These are phyloP conservation scores for Brachycybe producta DNA, from an alignment of 2,888 invertebrate species.

Conservation along the genomic window DNA sequence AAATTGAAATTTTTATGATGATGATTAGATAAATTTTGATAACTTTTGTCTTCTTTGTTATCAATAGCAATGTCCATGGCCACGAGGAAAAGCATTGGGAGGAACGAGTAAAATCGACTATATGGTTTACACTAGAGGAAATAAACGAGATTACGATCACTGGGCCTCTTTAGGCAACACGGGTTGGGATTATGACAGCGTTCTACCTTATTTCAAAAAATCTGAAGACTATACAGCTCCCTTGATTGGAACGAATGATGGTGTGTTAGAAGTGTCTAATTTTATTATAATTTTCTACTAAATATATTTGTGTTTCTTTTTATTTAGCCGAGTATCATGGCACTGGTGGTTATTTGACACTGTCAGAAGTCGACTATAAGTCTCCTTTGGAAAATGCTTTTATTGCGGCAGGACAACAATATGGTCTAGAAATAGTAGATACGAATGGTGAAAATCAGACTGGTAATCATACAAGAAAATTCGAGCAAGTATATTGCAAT, in stretches of 20 bases:
- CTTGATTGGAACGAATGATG: too few relatives aligned
- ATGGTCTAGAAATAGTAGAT: slow-evolving; percentile 23
- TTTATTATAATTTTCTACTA: too few relatives aligned
- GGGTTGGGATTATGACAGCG: slow-evolving; percentile 37
- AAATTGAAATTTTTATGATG: too few relatives aligned
- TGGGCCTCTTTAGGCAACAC: slow-evolving; percentile 36
- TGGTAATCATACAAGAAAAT: slow-evolving; percentile 19
- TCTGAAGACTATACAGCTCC: slow-evolving; percentile 29
- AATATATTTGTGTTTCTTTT: too few relatives aligned
- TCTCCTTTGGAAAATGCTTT: slow-evolving; percentile 22
- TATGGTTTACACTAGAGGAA: slow-evolving; percentile 39
- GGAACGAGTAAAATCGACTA: slow-evolving; percentile 38
- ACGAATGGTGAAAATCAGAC: slow-evolving; percentile 24
- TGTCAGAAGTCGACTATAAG: slow-evolving; percentile 22
- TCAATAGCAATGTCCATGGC: slow-evolving; percentile 15
- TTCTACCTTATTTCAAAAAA: slow-evolving; percentile 37
- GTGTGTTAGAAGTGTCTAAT: too few relatives aligned
- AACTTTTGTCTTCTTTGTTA: too few relatives aligned
- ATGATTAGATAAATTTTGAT: too few relatives aligned
- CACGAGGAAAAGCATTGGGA: slow-evolving; percentile 35
- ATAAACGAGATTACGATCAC: slow-evolving; percentile 36
- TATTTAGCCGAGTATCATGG: slow-evolving; percentile 20
- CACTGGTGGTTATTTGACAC: slow-evolving; percentile 23
- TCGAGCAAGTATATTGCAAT: too few relatives aligned
- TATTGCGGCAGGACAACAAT: slow-evolving; percentile 21